Conservation (phyloP, 1,140 invertebrate genomes). For the Leguminivora glycinivorella region DNA sequence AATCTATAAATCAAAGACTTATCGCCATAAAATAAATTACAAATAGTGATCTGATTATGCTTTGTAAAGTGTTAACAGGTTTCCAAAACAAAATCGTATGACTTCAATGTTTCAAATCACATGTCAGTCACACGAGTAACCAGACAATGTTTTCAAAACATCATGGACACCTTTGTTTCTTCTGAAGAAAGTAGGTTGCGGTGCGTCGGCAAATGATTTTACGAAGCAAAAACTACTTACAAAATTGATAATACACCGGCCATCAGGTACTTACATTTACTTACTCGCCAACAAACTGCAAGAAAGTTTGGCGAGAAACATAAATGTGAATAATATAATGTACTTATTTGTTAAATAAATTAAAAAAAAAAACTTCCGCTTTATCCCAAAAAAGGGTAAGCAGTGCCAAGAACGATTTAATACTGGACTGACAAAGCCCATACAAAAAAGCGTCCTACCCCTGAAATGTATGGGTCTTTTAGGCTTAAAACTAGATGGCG, state of each 20-base stretch:
- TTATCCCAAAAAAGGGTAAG: too few species aligned
- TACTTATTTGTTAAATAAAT: too few species aligned
- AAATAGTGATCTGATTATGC: neutral
- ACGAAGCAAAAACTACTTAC: neutral
- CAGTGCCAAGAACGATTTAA: too few species aligned
- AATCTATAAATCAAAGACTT: neutral
- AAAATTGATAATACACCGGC: neutral
- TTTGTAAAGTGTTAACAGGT: conserved; percentile 7
- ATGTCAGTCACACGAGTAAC: conserved; percentile 15
- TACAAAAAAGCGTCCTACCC: too few species aligned
- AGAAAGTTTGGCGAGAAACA: too few species aligned
- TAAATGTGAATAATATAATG: too few species aligned
- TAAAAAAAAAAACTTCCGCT: too few species aligned
- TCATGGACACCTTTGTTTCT: conserved; percentile 8
- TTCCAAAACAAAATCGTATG: conserved; percentile 4
- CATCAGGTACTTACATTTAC: too few species aligned
- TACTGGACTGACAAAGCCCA: too few species aligned
- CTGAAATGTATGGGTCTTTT: too few species aligned
- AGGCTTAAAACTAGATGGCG: too few species aligned
- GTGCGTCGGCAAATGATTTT: neutral
- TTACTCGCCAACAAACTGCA: too few species aligned
- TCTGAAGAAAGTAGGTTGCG: neutral
- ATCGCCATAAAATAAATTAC: neutral
- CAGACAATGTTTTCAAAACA: conserved; percentile 13
- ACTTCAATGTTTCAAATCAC: conserved; percentile 5